Conservation (phyloP, 2,113 vertebrate genomes). For the Sylvietta virens region DNA sequence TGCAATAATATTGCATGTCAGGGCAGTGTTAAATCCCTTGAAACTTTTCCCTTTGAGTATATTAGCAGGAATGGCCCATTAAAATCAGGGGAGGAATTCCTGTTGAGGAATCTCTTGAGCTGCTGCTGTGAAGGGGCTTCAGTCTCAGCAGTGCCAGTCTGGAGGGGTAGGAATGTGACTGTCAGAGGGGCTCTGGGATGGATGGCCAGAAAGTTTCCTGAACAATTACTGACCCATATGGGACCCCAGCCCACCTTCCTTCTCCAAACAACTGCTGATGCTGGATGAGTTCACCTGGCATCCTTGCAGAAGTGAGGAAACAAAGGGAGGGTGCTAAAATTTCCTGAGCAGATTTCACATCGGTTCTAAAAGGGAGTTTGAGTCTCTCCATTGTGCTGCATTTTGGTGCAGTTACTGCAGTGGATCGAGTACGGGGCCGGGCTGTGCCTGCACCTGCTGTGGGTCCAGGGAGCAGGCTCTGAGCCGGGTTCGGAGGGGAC, state of each 20-base stretch:
- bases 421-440: rapidly evolving
- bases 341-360: not conserved
- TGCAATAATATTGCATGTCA: not conserved
- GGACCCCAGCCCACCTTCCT: not conserved
- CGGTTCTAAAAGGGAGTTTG: not conserved
- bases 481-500: not conserved
- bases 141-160: not conserved
- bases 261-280: not conserved
- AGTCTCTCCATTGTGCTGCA: not conserved
- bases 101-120: not conserved
- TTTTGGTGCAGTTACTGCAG: not conserved
- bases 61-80: not conserved
- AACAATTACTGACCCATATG: not conserved
- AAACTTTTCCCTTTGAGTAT: not conserved
- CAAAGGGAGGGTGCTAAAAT: not conserved
- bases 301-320: not conserved
- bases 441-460: not conserved
- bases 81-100: not conserved
- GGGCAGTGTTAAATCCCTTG: not conserved
- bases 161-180: too few species aligned
- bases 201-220: too few species aligned
- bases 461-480: rapidly evolving
- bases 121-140: not conserved
- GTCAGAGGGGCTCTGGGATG: too few species aligned
- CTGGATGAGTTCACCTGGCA: not conserved